phyloP scores from a whole-genome alignment of 2,113 vertebrate species.

The Plecotus auritus region DNA sequence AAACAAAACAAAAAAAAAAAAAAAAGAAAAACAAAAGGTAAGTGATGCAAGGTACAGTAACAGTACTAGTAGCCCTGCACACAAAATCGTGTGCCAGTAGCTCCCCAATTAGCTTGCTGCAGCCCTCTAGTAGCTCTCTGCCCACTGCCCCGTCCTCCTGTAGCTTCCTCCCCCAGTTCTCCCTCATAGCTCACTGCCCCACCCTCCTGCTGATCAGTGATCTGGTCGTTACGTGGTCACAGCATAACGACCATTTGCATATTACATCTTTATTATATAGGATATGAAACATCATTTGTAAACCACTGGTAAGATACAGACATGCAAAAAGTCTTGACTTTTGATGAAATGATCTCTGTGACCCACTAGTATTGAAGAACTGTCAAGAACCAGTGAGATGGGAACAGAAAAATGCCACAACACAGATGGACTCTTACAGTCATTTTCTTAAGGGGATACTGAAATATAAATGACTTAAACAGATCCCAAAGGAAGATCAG shows the following conservation, averaged over 20 bases:
- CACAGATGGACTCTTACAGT: neutral
- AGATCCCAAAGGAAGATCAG: neutral
- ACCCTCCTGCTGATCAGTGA: no score
- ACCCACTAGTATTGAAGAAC: neutral
- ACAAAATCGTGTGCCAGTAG: no score
- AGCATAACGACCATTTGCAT: no score
- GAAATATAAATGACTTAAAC: conserved; percentile 29
- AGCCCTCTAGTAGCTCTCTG: no score
- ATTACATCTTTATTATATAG: no score
- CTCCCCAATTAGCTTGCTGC: no score
- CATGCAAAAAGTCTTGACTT: conserved; percentile 43
- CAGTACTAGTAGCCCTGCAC: no score
- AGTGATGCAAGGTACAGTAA: neutral
- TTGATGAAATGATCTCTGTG: conserved; percentile 8
- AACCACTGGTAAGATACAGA: neutral
- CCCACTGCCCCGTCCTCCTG: no score
- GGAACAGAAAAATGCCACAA: conserved; percentile 45
- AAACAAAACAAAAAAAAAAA: neutral
- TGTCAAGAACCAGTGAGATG: conserved; percentile 36
- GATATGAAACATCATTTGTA: neutral
- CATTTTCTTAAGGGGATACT: conserved; percentile 29
- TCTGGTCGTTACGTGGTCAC: no score
- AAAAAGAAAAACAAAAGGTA: neutral
- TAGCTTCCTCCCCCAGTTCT: no score
- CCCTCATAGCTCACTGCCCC: no score